These are phyloP conservation scores for Hemicordylus capensis DNA, from an alignment of 2,113 vertebrate species.

Conservation along the genomic window DNA sequence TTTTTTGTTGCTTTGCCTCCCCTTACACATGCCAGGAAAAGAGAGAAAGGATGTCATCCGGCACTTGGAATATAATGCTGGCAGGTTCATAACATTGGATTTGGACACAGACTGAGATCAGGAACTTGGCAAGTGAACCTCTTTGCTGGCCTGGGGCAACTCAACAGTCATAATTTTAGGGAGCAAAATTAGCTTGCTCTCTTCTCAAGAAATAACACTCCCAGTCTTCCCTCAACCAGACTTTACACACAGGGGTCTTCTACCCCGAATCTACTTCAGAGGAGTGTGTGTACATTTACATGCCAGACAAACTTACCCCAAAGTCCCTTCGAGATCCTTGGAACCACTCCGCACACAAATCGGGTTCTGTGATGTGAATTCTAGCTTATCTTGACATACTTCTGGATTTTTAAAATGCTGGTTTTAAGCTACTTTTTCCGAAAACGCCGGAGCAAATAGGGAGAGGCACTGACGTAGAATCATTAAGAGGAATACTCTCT, in stretches of 20 bases:
- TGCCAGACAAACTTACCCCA: too few relatives aligned
- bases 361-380: too few relatives aligned
- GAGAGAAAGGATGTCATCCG: neutral
- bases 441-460: too few relatives aligned
- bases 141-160: constrained; percentile 39
- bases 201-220: constrained; percentile 63
- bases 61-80: constrained; percentile 12
- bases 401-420: too few relatives aligned
- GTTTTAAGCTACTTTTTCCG: too few relatives aligned
- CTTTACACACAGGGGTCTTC: constrained; percentile 14
- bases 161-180: constrained; percentile 67
- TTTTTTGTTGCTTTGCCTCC: neutral
- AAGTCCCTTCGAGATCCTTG: too few relatives aligned
- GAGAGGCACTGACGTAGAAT: too few relatives aligned
- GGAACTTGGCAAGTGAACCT: constrained; percentile 33
- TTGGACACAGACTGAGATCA: constrained; percentile 32
- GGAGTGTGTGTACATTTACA: too few relatives aligned
- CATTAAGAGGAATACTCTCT: too few relatives aligned
- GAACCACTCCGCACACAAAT: too few relatives aligned
- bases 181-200: constrained; percentile 70
- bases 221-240: constrained; percentile 49
- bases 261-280: too few relatives aligned
- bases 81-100: constrained; percentile 7
- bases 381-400: too few relatives aligned
- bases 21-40: neutral